Evolutionary conservation across 1,140 invertebrate genomes (phyloP).

Genomic region (Paralvinella palmiformis): DNA sequence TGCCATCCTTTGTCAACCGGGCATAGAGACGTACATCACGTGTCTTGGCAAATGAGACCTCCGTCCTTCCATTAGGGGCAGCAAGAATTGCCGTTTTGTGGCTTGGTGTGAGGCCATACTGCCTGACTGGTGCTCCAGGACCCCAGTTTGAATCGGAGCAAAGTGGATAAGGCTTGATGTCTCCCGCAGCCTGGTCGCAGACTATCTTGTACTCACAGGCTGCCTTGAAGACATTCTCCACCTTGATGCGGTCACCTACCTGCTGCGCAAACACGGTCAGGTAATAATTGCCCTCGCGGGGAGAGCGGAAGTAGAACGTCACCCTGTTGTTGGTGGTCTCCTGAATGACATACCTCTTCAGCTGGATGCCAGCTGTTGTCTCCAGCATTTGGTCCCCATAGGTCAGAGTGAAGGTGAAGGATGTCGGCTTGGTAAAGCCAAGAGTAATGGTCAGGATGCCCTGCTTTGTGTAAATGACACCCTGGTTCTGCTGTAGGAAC

Average conservation of each 20-base stretch:
- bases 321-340: slow-evolving; percentile 43
- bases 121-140: slow-evolving; percentile 42
- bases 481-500: slow-evolving; percentile 47
- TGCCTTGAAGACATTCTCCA: slow-evolving; percentile 28
- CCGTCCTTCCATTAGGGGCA: slow-evolving; percentile 22
- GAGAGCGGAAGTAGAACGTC: slow-evolving; percentile 44
- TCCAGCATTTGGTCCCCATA: slow-evolving; percentile 41
- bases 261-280: slow-evolving; percentile 45
- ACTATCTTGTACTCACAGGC: slow-evolving; percentile 50
- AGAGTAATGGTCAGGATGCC: slow-evolving; percentile 42
- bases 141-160: slow-evolving; percentile 51
- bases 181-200: slow-evolving; percentile 33
- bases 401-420: slow-evolving; percentile 48
- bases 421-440: slow-evolving; percentile 44
- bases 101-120: slow-evolving; percentile 41
- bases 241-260: slow-evolving; percentile 10
- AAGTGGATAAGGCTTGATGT: slow-evolving; percentile 41
- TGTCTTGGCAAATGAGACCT: slow-evolving; percentile 21
- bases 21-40: slow-evolving; percentile 16
- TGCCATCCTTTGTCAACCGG: slow-evolving; percentile 18
- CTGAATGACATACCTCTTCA: slow-evolving; percentile 47
- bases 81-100: slow-evolving; percentile 28
- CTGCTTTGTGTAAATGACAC: slow-evolving; percentile 40
- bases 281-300: slow-evolving; percentile 45
- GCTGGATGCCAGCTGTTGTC: slow-evolving; percentile 38